These are phyloP conservation scores for Perithous albicinctus DNA, from an alignment of 2,888 invertebrate genomes.

Conservation along the genomic window DNA sequence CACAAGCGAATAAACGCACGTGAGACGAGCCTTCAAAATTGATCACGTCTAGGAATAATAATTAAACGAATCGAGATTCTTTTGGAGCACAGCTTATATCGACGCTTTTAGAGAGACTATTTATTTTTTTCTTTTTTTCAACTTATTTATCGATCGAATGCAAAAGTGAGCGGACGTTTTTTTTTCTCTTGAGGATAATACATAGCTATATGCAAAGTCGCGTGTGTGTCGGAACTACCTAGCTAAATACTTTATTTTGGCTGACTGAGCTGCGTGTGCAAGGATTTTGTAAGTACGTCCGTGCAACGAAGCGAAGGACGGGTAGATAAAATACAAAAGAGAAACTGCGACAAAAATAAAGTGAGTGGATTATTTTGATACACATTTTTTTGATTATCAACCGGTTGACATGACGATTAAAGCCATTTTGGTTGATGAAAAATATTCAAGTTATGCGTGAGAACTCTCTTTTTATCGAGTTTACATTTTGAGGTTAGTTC, in stretches of 20 bases:
- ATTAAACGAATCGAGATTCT: no score
- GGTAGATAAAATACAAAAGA: conserved; percentile 13
- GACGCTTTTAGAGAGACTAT: not conserved
- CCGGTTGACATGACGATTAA: no score
- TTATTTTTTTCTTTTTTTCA: no score
- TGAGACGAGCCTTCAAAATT: not conserved
- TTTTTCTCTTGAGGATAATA: not conserved
- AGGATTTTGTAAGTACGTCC: no score
- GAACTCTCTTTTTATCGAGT: not conserved
- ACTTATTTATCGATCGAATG: conserved; percentile 2
- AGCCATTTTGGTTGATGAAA: not conserved
- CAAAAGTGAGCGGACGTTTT: not conserved
- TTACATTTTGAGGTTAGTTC: conserved; percentile 7
- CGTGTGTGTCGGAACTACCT: not conserved
- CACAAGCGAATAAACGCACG: not conserved
- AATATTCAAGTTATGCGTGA: not conserved
- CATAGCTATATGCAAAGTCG: not conserved
- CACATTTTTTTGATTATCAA: not conserved
- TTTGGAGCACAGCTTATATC: not conserved
- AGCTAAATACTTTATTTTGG: conserved; percentile 14
- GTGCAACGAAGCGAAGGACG: conserved; percentile 1
- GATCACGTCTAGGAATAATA: no score
- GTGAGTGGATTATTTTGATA: not conserved
- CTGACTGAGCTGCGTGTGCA: not conserved
- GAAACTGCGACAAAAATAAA: not conserved